These are phyloP conservation scores for Gymnothorax javanicus DNA, from an alignment of 2,797 vertebrate species.

Conservation along the genomic window DNA sequence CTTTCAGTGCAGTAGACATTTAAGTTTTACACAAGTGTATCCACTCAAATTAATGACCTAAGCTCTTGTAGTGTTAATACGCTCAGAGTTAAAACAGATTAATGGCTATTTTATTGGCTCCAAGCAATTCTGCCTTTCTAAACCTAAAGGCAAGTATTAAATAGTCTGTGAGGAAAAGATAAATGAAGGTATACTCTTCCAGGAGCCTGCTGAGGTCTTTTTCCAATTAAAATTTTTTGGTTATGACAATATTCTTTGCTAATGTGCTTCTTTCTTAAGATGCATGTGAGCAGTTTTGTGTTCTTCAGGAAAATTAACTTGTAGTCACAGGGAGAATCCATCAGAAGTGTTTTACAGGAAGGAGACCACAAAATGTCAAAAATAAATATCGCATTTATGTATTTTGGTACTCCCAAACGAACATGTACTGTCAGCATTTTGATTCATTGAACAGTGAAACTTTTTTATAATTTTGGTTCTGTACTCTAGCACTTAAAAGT, in stretches of 20 bases:
- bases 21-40: constrained; percentile 5
- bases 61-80: background rate
- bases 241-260: background rate
- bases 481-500: too few species aligned
- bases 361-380: too few species aligned
- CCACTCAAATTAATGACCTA: background rate
- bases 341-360: too few species aligned
- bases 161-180: background rate
- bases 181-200: background rate
- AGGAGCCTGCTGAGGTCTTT: background rate
- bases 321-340: too few species aligned
- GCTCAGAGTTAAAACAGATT: background rate
- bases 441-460: too few species aligned
- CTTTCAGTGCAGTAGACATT: background rate
- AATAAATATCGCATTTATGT: too few species aligned
- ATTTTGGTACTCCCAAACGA: background rate
- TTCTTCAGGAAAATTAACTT: too few species aligned
- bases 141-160: background rate
- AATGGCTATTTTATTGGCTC: background rate
- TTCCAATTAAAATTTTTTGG: background rate
- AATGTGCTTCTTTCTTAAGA: background rate
- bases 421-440: background rate
- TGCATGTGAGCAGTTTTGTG: too few species aligned
- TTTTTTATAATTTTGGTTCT: too few species aligned
- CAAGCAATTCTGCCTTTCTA: background rate